A percentile compares a stretch with the other conserved stretches of the same genome.
phyloP scores from a whole-genome alignment of 2,113 vertebrate genomes.

The Bostrychus sinensis region DNA sequence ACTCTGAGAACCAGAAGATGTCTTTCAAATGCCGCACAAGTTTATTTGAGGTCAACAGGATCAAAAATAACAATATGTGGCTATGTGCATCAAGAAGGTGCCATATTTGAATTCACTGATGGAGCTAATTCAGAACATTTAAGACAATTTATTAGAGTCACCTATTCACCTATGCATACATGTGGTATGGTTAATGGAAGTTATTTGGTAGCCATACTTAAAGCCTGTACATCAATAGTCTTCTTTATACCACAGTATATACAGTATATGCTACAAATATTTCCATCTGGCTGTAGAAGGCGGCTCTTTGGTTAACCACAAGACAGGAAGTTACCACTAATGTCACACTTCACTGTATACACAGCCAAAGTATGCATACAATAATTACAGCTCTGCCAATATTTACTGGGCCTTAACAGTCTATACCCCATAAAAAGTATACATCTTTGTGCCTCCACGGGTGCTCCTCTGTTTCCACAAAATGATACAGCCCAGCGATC shows the following conservation, averaged over 20 bases:
- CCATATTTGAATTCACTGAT: no score
- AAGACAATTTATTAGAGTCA: no score
- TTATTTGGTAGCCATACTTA: no score
- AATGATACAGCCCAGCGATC: slow-evolving; percentile 34
- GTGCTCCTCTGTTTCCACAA: slow-evolving; percentile 31
- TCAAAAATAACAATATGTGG: no score
- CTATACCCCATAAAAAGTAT: slow-evolving; percentile 37
- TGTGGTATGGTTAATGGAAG: no score
- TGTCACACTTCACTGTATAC: slow-evolving; percentile 11
- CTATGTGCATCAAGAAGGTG: no score
- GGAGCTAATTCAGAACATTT: no score
- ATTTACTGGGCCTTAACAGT: slow-evolving; percentile 36
- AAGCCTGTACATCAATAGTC: slow-evolving; percentile 10
- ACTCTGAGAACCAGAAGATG: no score
- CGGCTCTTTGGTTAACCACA: slow-evolving; percentile 10
- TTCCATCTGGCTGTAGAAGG: slow-evolving; percentile 19
- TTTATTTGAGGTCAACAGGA: no score
- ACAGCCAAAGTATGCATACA: slow-evolving; percentile 37
- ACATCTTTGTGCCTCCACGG: slow-evolving; percentile 20
- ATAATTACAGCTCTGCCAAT: slow-evolving; percentile 47
- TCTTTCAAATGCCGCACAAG: no score
- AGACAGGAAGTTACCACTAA: slow-evolving; percentile 22
- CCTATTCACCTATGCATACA: no score
- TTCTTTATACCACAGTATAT: slow-evolving; percentile 21
- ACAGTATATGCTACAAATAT: slow-evolving; percentile 23